These are phyloP conservation scores for Gymnodraco acuticeps DNA, from an alignment of 2,797 vertebrate genomes.

Conservation along the genomic window DNA sequence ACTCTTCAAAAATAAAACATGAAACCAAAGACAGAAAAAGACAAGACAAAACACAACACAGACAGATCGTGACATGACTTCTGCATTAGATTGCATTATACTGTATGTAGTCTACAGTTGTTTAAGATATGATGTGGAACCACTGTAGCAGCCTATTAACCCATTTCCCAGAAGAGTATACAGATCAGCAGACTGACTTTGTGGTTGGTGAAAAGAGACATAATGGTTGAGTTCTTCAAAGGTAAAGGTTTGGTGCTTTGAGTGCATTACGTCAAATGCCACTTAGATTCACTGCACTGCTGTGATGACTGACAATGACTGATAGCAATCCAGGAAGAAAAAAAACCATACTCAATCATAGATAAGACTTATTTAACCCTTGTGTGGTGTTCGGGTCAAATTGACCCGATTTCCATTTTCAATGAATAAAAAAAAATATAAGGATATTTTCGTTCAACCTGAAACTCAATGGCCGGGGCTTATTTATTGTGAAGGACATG, in stretches of 20 bases:
- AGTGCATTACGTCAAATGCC: not conserved
- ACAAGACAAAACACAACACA: too few species aligned
- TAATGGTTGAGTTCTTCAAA: slow-evolving; percentile 21
- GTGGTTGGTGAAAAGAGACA: slow-evolving; percentile 20
- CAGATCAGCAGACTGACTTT: slow-evolving; percentile 16
- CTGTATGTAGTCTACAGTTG: not conserved
- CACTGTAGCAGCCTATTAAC: slow-evolving; percentile 30
- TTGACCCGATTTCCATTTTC: too few species aligned
- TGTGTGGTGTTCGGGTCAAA: too few species aligned
- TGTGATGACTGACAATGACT: not conserved
- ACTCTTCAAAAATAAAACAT: too few species aligned
- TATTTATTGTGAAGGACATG: too few species aligned
- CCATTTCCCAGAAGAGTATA: slow-evolving; percentile 1
- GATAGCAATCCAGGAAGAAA: slow-evolving; percentile 2
- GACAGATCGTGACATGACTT: not conserved
- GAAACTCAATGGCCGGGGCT: too few species aligned
- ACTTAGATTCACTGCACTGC: not conserved
- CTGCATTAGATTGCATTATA: not conserved
- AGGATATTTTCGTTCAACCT: too few species aligned
- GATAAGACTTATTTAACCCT: slow-evolving; percentile 3
- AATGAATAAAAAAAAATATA: too few species aligned
- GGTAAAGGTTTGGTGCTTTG: slow-evolving; percentile 3
- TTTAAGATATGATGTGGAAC: not conserved
- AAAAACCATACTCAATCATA: not conserved
- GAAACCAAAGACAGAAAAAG: too few species aligned